phyloP scores from a whole-genome alignment of 2,888 invertebrate species.

The Cataglyphis livida region DNA sequence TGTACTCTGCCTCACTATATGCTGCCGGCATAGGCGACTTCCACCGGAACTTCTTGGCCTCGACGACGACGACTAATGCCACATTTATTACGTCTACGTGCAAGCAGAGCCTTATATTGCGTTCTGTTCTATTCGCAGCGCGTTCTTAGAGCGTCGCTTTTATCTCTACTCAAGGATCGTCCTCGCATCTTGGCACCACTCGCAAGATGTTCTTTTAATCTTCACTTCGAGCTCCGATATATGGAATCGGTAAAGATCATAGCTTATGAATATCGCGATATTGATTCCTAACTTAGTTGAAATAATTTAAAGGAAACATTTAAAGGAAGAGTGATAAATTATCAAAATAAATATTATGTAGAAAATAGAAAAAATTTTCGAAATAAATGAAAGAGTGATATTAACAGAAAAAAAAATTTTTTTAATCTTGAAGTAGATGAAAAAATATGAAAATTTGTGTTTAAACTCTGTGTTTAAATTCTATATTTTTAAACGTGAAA shows the following conservation, averaged over 20 bases:
- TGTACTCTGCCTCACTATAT: constrained; percentile 95
- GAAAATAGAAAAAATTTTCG: not conserved
- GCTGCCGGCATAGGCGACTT: constrained; percentile 94
- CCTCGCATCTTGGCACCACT: constrained; percentile 53
- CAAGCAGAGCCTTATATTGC: constrained; percentile 60
- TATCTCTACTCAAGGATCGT: constrained; percentile 53
- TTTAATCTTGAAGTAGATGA: not conserved
- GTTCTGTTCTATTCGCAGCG: constrained; percentile 58
- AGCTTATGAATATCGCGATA: not conserved
- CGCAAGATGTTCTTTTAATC: constrained; percentile 21
- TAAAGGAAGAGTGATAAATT: not conserved
- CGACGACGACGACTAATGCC: constrained; percentile 92
- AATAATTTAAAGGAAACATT: not conserved
- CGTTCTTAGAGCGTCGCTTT: constrained; percentile 80
- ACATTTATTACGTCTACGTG: constrained; percentile 63
- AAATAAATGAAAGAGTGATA: not conserved
- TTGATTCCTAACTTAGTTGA: not conserved
- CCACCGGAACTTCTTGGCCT: constrained; percentile 94
- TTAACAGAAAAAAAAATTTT: not conserved
- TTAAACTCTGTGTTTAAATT: not conserved
- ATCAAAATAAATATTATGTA: not conserved
- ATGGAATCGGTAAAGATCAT: not conserved
- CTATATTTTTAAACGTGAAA: not conserved
- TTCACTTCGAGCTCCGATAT: not conserved
- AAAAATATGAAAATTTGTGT: not conserved